Conservation (phyloP, 23 tunicate genomes). For the Diplosoma virens region DNA sequence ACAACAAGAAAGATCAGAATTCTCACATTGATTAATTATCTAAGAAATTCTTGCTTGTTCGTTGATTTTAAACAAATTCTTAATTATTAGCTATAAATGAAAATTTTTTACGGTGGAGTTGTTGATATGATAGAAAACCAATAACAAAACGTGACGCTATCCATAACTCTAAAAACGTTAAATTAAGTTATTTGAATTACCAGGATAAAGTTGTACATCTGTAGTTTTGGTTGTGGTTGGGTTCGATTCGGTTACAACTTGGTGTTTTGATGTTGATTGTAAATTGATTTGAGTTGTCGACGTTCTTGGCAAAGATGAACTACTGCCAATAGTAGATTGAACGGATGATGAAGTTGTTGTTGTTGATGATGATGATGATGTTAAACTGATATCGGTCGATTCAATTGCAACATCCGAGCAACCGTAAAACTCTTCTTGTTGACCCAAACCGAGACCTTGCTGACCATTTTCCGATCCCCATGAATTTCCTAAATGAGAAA, state of each 20-base stretch:
- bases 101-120: too few relatives aligned
- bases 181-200: too few relatives aligned
- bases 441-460: constrained; percentile 46
- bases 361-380: neutral
- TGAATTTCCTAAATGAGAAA: constrained; percentile 31
- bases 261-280: neutral
- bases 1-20: neutral
- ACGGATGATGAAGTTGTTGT: neutral
- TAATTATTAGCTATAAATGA: too few relatives aligned
- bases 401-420: constrained; percentile 46
- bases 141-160: too few relatives aligned
- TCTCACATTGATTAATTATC: too few relatives aligned
- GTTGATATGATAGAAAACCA: too few relatives aligned
- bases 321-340: neutral
- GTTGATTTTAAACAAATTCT: too few relatives aligned
- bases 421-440: constrained; percentile 63
- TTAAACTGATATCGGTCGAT: neutral
- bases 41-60: too few relatives aligned
- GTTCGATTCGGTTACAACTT: neutral
- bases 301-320: neutral
- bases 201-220: neutral
- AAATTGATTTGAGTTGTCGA: neutral
- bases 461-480: constrained; percentile 39
- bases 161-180: too few relatives aligned
- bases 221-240: too few relatives aligned